These are phyloP conservation scores for Limnodromus scolopaceus DNA, from an alignment of 2,797 vertebrate species.

Conservation along the genomic window DNA sequence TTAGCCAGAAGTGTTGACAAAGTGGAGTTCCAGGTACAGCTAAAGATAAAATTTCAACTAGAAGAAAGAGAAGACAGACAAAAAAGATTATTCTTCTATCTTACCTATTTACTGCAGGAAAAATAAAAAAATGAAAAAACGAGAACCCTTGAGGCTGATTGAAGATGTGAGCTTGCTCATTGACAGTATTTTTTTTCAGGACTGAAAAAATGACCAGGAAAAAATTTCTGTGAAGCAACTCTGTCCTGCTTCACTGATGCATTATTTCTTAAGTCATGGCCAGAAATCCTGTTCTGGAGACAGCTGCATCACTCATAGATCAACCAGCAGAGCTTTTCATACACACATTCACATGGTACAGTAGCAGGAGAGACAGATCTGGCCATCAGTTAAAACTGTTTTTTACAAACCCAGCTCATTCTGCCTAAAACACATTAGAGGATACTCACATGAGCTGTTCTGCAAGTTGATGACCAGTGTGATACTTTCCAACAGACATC, in stretches of 20 bases:
- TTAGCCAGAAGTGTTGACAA: slow-evolving; percentile 7
- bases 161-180: slow-evolving; percentile 4
- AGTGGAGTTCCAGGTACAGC: background rate
- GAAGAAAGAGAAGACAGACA: background rate
- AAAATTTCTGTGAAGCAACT: background rate
- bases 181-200: slow-evolving; percentile 12
- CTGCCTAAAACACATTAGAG: background rate
- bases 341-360: background rate
- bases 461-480: background rate
- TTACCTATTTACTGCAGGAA: background rate
- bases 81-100: background rate
- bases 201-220: slow-evolving; percentile 7
- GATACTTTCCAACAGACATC: background rate
- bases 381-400: background rate
- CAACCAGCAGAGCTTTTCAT: background rate
- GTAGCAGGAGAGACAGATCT: background rate
- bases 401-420: background rate
- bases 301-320: background rate
- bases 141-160: slow-evolving; percentile 1
- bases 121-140: background rate
- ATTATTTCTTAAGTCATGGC: background rate
- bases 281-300: background rate
- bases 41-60: background rate
- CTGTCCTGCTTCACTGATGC: background rate
- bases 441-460: background rate